Base-by-base conservation (phyloP, 1,140 invertebrate genomes). In the Zaprionus ornatus region DNA sequence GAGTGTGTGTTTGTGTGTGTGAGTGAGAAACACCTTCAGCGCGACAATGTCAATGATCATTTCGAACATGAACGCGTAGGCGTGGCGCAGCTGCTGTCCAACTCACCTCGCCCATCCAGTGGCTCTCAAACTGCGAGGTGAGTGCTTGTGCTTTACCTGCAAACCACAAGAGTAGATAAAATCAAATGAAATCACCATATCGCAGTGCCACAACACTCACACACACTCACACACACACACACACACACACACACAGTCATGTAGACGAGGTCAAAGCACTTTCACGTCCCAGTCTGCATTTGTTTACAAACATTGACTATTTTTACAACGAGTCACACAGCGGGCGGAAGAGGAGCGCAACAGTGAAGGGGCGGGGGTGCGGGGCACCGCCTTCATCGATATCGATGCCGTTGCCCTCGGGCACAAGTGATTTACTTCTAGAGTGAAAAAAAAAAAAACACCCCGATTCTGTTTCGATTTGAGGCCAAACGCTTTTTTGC, bases 11-110 rank as follows among this genome's bases (percentile, higher is more conserved):
- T 37, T n/a, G 40, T 60, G 50, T 62, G 70, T 60, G 37, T 72
- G 60, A 55, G 77, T 67, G 45, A 76, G 65, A 35, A 90, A 90
- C 86, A 90, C 86, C 86, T 90, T 90, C 80, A 83, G 67, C 82
- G 74, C 76, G 88, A 91, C 87, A 91, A 91, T 91, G 87, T 91
- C 87, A 91, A 91, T 91, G 87, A 91, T 91, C 84, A 87, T 85
- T 88, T 90, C 66, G 79, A 75, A 91, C 87, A 88, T 71, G 70
- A 40, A 73, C 45, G 62, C 76, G 79, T 78, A 54, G 78, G 79
- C 61, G 84, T 87, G 80, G 84, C 74, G 64, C 84, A 70, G 56
- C 42, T 57, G 73, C 63, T 57, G 70, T 29, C 72, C 70, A 88
- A 88, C 66, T 78, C 78, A 85, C 78, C 82, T 70, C 75, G 54